Evolutionary conservation across 2,113 vertebrate genomes (phyloP).

Genomic region (Semnornis frantzii): DNA sequence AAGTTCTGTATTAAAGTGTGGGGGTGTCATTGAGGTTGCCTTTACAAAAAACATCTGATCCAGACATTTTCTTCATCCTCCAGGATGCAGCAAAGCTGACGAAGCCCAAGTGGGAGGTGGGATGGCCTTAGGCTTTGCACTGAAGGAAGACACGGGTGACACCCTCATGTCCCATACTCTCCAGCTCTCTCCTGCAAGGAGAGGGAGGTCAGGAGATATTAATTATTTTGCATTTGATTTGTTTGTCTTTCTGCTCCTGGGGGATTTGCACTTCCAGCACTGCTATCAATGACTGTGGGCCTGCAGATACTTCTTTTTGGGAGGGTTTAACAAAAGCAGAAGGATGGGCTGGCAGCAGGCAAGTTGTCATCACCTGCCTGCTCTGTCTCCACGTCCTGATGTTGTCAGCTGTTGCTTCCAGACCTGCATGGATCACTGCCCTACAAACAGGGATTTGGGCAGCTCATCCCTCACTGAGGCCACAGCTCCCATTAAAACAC

Average conservation of each 20-base stretch:
- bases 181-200: background rate
- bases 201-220: background rate
- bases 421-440: background rate
- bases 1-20: background rate
- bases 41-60: background rate
- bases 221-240: background rate
- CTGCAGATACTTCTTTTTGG: background rate
- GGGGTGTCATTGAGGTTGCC: background rate
- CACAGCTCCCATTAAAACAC: background rate
- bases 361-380: background rate
- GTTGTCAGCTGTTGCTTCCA: background rate
- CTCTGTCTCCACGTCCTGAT: background rate
- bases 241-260: background rate
- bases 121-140: fast-evolving
- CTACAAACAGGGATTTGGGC: background rate
- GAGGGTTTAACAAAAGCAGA: background rate
- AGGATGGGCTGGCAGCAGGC: background rate
- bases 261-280: background rate
- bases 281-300: background rate
- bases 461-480: background rate
- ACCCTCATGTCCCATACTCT: background rate
- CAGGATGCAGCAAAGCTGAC: fast-evolving
- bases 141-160: background rate
- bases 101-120: background rate
- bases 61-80: background rate